Percentiles rank a stretch among this genome's conserved stretches.
phyloP scores from a whole-genome alignment of 2,113 vertebrate species.

The Shinisaurus crocodilurus region DNA sequence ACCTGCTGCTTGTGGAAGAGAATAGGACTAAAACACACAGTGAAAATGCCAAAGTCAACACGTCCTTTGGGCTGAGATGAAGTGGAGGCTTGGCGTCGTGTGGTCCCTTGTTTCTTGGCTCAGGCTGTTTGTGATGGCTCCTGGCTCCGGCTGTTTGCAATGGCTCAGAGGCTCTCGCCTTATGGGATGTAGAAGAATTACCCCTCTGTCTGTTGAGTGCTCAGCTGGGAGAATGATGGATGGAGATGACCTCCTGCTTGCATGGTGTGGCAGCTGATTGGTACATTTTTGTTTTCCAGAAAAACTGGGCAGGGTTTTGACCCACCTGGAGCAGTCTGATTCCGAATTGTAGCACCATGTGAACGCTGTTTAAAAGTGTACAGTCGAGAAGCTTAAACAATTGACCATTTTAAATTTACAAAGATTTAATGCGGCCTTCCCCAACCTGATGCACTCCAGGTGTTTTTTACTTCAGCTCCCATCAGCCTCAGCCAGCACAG shows the following conservation, averaged over 20 bases:
- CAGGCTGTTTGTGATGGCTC: background rate
- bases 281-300: background rate
- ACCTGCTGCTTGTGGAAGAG: conserved; percentile 4
- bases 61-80: conserved; percentile 10
- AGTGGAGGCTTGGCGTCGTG: conserved; percentile 14
- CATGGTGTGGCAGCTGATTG: background rate
- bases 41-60: conserved; percentile 19
- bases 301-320: background rate
- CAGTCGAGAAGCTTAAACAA: background rate
- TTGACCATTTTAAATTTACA: background rate
- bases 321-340: background rate
- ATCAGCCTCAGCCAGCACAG: background rate
- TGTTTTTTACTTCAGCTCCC: background rate
- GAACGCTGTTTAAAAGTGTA: background rate
- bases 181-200: background rate
- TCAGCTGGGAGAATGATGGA: background rate
- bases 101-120: background rate
- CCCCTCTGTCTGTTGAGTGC: background rate
- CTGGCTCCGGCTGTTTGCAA: background rate
- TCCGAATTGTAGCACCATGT: background rate
- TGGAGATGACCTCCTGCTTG: background rate
- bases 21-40: background rate
- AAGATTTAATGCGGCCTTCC: background rate
- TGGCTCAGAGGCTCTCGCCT: background rate
- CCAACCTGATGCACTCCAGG: no score